Percentiles rank a stretch among this genome's conserved stretches.
phyloP scores from a whole-genome alignment of 2,797 vertebrate genomes.

The Morus bassanus region DNA sequence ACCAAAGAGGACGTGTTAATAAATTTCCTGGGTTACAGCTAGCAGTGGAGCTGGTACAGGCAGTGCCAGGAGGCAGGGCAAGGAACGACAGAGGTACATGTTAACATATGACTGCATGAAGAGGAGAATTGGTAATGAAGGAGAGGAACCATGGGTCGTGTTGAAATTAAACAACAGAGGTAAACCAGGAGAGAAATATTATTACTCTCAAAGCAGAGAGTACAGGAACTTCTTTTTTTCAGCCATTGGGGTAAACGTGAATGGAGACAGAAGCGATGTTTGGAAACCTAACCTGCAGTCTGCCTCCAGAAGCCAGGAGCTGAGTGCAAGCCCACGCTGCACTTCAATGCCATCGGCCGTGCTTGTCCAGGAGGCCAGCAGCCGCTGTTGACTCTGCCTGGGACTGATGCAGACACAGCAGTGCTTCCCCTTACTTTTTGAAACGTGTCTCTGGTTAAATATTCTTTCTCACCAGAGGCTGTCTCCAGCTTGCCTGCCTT shows the following conservation, averaged over 20 bases:
- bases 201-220: not conserved
- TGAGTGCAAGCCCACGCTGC: not conserved
- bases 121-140: not conserved
- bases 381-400: not conserved
- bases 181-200: not conserved
- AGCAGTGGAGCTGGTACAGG: not conserved
- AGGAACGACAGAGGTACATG: fast-evolving
- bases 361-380: not conserved
- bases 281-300: not conserved
- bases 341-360: not conserved
- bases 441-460: not conserved
- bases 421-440: not conserved
- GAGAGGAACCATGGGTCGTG: not conserved
- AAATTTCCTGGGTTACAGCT: not conserved
- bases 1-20: not conserved
- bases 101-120: not conserved
- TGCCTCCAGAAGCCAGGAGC: not conserved
- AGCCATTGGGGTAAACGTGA: not conserved
- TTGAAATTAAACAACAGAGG: not conserved
- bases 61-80: not conserved
- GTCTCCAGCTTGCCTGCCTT: not conserved
- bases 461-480: not conserved
- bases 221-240: not conserved
- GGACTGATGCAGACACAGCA: not conserved
- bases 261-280: not conserved